Base-by-base conservation (phyloP, 2,888 invertebrate species). In the Timema podura region DNA sequence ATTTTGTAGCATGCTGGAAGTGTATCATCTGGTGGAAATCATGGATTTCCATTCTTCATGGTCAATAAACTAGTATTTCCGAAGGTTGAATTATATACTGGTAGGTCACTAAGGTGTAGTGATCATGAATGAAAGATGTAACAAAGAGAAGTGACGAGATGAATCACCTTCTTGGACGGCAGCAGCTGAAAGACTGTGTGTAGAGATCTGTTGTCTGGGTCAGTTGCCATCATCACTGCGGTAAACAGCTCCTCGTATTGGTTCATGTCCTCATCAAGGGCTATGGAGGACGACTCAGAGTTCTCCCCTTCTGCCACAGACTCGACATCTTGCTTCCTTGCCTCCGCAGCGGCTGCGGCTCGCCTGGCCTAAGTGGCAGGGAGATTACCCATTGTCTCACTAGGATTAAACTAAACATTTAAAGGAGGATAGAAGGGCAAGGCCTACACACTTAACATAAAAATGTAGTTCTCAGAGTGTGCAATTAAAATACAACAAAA, bases 211-310 rank as follows among this genome's bases (percentile, higher is more conserved):
- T 90, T 91, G 73, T 86, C 85, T 48, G 87, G 85, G 79, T 94
- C 92, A 15, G 90, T 91, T 0, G 95, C 94, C 67, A 91, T 89
- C 90, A 98, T 95, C 71, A 91, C 91, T 13, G 94, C 87, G 73
- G 89, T 89, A 79, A 98, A 96, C 10, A 98, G 84, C 79, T 97
- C 96, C 81, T 98, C 96, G 78, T 90, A 91, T n/a, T 85, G 85
- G 77, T 87, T 87, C 66, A 88, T 82, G 75, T 91, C 91, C 74
- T 81, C 80, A 68, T 94, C 93, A 76, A 87, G 87, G 74, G 87
- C 88, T 0, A 89, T 88, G 2, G 90, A 90, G 67, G 89, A 88
- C 76, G 91, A 91, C 0, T 90, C 89, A 65, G 88, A 84, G 76
- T 90, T 90, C 76, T 87, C 87, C 65, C 87, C 86, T 9, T 61